These are phyloP conservation scores for Brienomyrus brachyistius DNA, from an alignment of 2,113 vertebrate genomes.

Conservation along the genomic window DNA sequence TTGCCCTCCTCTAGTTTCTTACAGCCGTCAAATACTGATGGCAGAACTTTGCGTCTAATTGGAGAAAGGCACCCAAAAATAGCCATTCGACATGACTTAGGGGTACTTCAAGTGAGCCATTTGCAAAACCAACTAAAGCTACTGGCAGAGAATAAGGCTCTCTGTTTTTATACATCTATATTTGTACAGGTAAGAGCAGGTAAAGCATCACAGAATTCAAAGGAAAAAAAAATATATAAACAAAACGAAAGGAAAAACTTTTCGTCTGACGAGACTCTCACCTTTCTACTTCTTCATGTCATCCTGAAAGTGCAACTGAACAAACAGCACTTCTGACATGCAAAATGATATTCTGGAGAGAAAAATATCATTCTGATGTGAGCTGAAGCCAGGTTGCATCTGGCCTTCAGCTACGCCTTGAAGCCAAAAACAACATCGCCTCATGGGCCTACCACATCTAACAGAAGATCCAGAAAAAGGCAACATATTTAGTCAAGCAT, in stretches of 20 bases:
- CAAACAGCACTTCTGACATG: neutral
- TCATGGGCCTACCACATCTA: neutral
- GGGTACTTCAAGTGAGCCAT: neutral
- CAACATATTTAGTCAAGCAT: neutral
- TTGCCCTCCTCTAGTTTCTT: neutral
- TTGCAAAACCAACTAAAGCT: neutral
- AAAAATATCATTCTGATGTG: neutral
- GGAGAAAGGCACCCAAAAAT: neutral
- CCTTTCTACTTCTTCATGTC: neutral
- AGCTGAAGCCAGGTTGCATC: neutral
- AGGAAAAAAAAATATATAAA: neutral
- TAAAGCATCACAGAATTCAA: neutral
- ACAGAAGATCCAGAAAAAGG: neutral
- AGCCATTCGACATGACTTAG: neutral
- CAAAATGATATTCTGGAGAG: neutral
- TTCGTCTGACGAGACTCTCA: neutral
- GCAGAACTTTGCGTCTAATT: neutral
- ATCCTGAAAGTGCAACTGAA: neutral
- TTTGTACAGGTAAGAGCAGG: neutral
- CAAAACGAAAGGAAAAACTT: neutral
- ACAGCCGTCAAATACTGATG: neutral
- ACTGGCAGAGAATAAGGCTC: neutral
- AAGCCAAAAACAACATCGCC: neutral
- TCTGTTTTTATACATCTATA: neutral
- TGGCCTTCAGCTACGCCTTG: neutral